Evolutionary conservation across 1,140 invertebrate species (phyloP).

Genomic region (Lasioglossum albipes): DNA sequence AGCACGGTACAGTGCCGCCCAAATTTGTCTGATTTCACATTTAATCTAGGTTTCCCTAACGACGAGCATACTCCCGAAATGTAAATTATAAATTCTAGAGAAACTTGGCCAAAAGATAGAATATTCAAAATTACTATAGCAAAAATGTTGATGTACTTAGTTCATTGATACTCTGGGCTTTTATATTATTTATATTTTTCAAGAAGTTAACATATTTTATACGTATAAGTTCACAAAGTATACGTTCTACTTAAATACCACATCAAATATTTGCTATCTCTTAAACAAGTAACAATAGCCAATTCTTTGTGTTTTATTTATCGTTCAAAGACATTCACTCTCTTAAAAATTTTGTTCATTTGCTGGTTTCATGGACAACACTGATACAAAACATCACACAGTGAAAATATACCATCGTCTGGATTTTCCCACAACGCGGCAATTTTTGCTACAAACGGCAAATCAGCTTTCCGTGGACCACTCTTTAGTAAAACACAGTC

Average conservation of each 20-base stretch:
- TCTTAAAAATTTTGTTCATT: not conserved
- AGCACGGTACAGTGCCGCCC: not conserved
- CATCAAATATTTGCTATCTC: not conserved
- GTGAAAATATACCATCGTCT: constrained; percentile 87
- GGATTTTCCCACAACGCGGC: constrained; percentile 96
- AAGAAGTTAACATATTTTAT: too few relatives aligned
- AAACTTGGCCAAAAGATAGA: not conserved
- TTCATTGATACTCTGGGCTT: too few relatives aligned
- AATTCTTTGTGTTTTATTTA: not conserved
- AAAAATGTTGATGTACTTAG: too few relatives aligned
- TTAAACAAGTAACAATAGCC: not conserved
- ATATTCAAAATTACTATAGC: too few relatives aligned
- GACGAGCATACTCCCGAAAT: not conserved
- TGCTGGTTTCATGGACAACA: not conserved
- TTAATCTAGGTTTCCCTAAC: not conserved
- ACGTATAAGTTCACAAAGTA: too few relatives aligned
- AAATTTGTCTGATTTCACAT: not conserved
- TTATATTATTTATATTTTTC: too few relatives aligned
- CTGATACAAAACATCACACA: not conserved
- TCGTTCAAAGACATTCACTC: not conserved
- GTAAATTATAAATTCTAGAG: not conserved
- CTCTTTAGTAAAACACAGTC: constrained; percentile 95
- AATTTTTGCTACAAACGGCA: constrained; percentile 97
- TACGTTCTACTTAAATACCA: too few relatives aligned
- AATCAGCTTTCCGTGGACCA: constrained; percentile 89